Percentiles rank a stretch among this genome's conserved stretches.
Conservation (phyloP, 1,140 invertebrate genomes). For the Phenacoccus solenopsis region DNA sequence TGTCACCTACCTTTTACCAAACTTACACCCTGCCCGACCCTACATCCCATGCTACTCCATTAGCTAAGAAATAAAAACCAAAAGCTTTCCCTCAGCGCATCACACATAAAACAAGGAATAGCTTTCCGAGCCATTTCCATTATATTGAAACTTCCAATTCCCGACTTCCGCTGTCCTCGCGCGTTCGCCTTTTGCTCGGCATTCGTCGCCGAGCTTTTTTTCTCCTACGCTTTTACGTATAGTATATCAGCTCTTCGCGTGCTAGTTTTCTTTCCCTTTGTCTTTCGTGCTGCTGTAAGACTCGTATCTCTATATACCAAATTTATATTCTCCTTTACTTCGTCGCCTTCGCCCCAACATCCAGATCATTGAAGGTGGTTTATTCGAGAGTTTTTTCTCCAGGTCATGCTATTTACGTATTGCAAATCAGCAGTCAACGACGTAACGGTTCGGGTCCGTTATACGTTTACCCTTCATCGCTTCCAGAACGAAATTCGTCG, state of each 20-base stretch:
- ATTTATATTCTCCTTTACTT: not conserved
- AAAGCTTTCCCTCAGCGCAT: conserved; percentile 1
- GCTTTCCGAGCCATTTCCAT: conserved; percentile 1
- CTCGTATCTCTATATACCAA: not conserved
- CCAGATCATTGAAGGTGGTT: too few species aligned
- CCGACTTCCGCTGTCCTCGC: not conserved
- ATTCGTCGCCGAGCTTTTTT: too few species aligned
- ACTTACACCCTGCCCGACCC: not conserved
- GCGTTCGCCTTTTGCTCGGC: too few species aligned
- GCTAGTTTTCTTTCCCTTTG: not conserved
- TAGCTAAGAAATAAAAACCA: conserved; percentile 3
- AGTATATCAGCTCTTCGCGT: too few species aligned
- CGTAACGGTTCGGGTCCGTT: too few species aligned
- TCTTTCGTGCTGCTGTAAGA: not conserved
- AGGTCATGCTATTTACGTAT: too few species aligned
- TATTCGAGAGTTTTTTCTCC: too few species aligned
- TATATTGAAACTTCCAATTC: not conserved
- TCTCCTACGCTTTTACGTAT: too few species aligned
- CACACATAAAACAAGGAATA: not conserved
- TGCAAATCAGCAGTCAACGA: too few species aligned
- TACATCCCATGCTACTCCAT: not conserved
- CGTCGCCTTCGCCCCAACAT: not conserved
- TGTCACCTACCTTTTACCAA: conserved; percentile 1
- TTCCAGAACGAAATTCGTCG: too few species aligned
- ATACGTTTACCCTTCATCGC: too few species aligned